These are phyloP conservation scores for Drosophila paulistorum DNA, from an alignment of 1,140 invertebrate genomes.

Conservation along the genomic window DNA sequence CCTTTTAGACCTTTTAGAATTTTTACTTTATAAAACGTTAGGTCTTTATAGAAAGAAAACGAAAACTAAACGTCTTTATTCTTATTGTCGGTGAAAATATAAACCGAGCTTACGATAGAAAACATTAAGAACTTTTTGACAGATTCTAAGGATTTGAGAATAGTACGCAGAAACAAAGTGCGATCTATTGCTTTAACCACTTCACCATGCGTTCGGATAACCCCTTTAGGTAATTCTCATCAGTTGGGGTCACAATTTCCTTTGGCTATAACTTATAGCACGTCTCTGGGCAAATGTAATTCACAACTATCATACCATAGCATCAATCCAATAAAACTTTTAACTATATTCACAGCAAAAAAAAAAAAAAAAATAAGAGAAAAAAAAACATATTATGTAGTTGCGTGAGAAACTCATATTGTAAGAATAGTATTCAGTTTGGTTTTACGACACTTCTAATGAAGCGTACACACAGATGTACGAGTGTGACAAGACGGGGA, in stretches of 20 bases:
- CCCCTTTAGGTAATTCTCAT: neutral
- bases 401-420: constrained; percentile 2
- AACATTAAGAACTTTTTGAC: too few relatives aligned
- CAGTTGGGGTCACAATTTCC: neutral
- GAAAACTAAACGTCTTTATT: too few relatives aligned
- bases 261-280: neutral
- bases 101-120: too few relatives aligned
- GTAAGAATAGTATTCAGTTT: constrained; percentile 9
- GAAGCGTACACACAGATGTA: constrained; percentile 32
- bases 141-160: too few relatives aligned
- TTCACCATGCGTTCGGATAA: too few relatives aligned
- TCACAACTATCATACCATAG: neutral
- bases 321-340: constrained; percentile 6
- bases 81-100: too few relatives aligned
- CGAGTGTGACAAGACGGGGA: constrained; percentile 1
- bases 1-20: too few relatives aligned
- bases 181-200: too few relatives aligned
- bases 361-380: too few relatives aligned
- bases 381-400: neutral
- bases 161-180: too few relatives aligned
- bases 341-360: neutral
- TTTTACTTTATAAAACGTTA: too few relatives aligned
- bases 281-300: constrained; percentile 12
- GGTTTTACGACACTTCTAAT: constrained; percentile 55
- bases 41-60: too few relatives aligned